Percentiles rank a stretch among this genome's conserved stretches.
phyloP scores from a whole-genome alignment of 1,140 invertebrate genomes.

The Platyura marginata region DNA sequence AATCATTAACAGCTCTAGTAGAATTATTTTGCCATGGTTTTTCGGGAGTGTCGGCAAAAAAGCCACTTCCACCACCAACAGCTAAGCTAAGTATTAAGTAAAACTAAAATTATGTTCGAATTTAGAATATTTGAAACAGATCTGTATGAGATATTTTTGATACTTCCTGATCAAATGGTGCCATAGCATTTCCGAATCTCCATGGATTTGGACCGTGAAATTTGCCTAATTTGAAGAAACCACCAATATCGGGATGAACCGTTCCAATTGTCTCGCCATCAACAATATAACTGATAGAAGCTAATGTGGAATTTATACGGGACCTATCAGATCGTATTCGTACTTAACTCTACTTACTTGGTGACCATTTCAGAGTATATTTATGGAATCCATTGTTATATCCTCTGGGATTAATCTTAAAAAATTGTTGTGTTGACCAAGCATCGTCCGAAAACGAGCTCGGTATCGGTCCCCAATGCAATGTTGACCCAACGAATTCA shows the following conservation, averaged over 20 bases:
- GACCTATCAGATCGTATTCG: too few relatives aligned
- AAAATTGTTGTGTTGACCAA: conserved; percentile 21
- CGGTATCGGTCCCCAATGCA: conserved; percentile 35
- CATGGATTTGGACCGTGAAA: conserved; percentile 23
- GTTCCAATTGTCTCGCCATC: conserved; percentile 24
- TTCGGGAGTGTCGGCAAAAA: conserved; percentile 25
- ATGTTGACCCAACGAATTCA: conserved; percentile 33
- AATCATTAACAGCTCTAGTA: conserved; percentile 16
- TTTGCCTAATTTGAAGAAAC: conserved; percentile 23
- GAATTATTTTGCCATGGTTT: conserved; percentile 29
- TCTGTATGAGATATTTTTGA: too few relatives aligned
- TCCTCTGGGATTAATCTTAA: conserved; percentile 17
- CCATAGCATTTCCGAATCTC: conserved; percentile 26
- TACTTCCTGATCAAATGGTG: conserved; percentile 31
- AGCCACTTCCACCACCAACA: conserved; percentile 29
- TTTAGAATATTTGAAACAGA: too few relatives aligned
- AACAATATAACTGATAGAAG: conserved; percentile 25
- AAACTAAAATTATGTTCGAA: conserved; percentile 17
- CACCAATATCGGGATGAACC: conserved; percentile 22
- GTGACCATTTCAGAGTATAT: conserved; percentile 31
- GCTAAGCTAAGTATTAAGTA: conserved; percentile 30
- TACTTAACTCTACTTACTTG: too few relatives aligned
- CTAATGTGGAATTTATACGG: too few relatives aligned
- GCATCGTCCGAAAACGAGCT: conserved; percentile 37
- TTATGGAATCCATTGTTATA: conserved; percentile 27